Percentiles rank a stretch among this genome's conserved stretches.
Evolutionary conservation across 2,888 invertebrate genomes (phyloP).

Genomic region (Loripinus fragilis): DNA sequence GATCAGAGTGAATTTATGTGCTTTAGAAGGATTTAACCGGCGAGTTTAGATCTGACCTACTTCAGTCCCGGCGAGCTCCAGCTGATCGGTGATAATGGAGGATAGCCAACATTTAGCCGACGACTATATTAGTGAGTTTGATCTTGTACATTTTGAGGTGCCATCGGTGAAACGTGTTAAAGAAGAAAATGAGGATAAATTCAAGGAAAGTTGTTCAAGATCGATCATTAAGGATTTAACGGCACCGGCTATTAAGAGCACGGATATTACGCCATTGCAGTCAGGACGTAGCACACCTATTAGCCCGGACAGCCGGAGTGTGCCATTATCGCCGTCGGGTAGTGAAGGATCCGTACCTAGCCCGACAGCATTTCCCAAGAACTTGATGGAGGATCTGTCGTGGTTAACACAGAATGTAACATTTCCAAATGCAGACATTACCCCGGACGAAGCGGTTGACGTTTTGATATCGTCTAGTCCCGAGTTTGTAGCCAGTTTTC

Average conservation of each 20-base stretch:
- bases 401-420: slow-evolving; percentile 71
- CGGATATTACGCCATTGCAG: slow-evolving; percentile 57
- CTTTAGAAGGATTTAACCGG: slow-evolving; percentile 4
- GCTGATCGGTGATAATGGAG: slow-evolving; percentile 72
- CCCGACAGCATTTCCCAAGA: slow-evolving; percentile 57
- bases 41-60: slow-evolving; percentile 51
- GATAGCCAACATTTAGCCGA: slow-evolving; percentile 74
- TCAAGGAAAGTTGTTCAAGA: slow-evolving; percentile 62
- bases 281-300: slow-evolving; percentile 65
- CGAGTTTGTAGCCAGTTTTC: slow-evolving; percentile 70
- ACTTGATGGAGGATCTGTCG: slow-evolving; percentile 67
- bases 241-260: slow-evolving; percentile 47
- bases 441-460: slow-evolving; percentile 66
- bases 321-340: slow-evolving; percentile 70
- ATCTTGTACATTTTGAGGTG: slow-evolving; percentile 76
- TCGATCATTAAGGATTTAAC: slow-evolving; percentile 42
- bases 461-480: slow-evolving; percentile 71
- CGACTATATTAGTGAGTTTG: slow-evolving; percentile 78
- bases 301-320: slow-evolving; percentile 66
- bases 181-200: slow-evolving; percentile 59
- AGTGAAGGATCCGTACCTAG: slow-evolving; percentile 60
- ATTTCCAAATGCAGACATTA: slow-evolving; percentile 59
- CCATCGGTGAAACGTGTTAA: slow-evolving; percentile 67
- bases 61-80: slow-evolving; percentile 61
- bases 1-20: neutral